phyloP scores from a whole-genome alignment of 2,113 vertebrate genomes.

The Pimephales promelas region DNA sequence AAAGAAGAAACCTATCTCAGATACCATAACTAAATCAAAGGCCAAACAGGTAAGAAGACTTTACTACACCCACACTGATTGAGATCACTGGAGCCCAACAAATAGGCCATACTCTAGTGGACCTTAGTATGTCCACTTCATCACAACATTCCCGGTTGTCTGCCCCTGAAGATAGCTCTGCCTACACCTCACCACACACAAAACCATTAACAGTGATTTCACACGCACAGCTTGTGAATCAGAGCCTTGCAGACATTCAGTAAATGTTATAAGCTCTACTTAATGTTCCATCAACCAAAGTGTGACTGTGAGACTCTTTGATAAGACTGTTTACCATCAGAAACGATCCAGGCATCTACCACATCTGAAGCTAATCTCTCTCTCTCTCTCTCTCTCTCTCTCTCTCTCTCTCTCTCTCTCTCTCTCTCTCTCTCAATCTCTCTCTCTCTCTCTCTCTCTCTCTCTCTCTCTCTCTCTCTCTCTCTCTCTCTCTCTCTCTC shows the following conservation, averaged over 20 bases:
- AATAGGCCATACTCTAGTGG: neutral
- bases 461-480: slow-evolving; percentile 47
- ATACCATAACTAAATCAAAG: slow-evolving; percentile 96
- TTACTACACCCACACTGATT: slow-evolving; percentile 14
- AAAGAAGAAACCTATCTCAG: slow-evolving; percentile 96
- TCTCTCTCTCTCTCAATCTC: slow-evolving; percentile 48
- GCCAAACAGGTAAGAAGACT: slow-evolving; percentile 86
- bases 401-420: slow-evolving; percentile 42
- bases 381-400: slow-evolving; percentile 44
- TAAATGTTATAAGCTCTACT: slow-evolving; percentile 35
- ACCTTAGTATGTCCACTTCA: neutral
- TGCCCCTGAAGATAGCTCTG: neutral
- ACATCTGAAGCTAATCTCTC: slow-evolving; percentile 30
- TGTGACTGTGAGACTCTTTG: slow-evolving; percentile 20
- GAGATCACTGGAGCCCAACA: neutral
- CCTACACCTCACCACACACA: slow-evolving; percentile 15
- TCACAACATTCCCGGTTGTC: neutral
- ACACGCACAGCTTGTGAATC: slow-evolving; percentile 34
- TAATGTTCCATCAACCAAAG: slow-evolving; percentile 19
- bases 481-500: slow-evolving; percentile 42
- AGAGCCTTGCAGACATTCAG: slow-evolving; percentile 31
- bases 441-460: slow-evolving; percentile 41
- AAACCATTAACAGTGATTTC: slow-evolving; percentile 34
- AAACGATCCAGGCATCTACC: slow-evolving; percentile 1
- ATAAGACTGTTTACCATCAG: slow-evolving; percentile 30